These are phyloP conservation scores for Cyclophora punctaria DNA, from an alignment of 2,888 invertebrate genomes.

Conservation along the genomic window DNA sequence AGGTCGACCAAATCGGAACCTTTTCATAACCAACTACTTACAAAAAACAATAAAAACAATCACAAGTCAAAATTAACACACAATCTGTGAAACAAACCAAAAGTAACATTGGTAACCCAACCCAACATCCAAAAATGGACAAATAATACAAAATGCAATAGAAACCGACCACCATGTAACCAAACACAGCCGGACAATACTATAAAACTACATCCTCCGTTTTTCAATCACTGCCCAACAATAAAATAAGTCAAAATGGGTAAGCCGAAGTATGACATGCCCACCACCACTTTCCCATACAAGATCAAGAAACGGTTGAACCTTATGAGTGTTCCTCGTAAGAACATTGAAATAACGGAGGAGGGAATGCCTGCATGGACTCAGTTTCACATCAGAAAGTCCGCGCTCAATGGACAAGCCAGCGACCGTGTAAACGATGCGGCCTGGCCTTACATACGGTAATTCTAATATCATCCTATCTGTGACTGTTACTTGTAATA, in stretches of 20 bases:
- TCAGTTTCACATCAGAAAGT: constrained; percentile 38
- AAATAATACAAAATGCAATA: constrained; percentile 13
- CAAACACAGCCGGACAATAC: constrained; percentile 2
- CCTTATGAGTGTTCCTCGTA: constrained; percentile 42
- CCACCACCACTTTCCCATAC: constrained; percentile 42
- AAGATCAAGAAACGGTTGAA: constrained; percentile 45
- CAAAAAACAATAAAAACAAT: too few species aligned
- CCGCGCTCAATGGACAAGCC: constrained; percentile 37
- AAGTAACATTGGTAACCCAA: too few species aligned
- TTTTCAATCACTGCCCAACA: constrained; percentile 1
- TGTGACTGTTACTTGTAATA: too few species aligned
- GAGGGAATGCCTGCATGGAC: constrained; percentile 47
- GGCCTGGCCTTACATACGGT: constrained; percentile 57
- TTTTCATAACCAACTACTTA: too few species aligned
- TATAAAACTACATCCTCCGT: too few species aligned
- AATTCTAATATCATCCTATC: constrained; percentile 3
- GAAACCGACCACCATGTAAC: constrained; percentile 8
- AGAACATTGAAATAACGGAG: constrained; percentile 31
- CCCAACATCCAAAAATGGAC: constrained; percentile 17
- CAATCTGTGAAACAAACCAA: too few species aligned
- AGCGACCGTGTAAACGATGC: constrained; percentile 48
- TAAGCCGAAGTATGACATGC: constrained; percentile 41
- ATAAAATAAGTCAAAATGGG: constrained; percentile 34
- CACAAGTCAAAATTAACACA: too few species aligned
- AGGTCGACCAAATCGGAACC: too few species aligned